Evolutionary conservation across 1,140 invertebrate genomes (phyloP).

Genomic region (Steinernema feltiae): DNA sequence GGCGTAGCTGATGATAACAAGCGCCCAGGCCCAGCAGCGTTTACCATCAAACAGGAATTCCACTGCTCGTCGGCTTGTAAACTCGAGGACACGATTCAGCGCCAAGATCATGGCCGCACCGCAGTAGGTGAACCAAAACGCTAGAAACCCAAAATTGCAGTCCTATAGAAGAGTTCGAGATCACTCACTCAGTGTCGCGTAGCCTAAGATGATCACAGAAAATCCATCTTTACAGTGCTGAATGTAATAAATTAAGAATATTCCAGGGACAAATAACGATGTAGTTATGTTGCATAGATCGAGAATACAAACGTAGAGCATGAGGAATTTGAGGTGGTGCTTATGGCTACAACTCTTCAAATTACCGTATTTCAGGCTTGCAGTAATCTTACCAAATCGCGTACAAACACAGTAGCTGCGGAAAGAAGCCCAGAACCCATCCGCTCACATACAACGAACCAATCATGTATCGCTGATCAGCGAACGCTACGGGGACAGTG

Average conservation of each 20-base stretch:
- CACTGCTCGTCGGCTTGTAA: not conserved
- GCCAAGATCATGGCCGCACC: not conserved
- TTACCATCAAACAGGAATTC: not conserved
- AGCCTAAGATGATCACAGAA: not conserved
- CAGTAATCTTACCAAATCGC: not conserved
- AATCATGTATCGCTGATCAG: not conserved
- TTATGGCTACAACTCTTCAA: not conserved
- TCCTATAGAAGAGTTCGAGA: not conserved
- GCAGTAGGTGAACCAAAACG: not conserved
- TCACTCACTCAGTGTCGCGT: not conserved
- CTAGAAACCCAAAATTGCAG: not conserved
- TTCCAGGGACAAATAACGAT: not conserved
- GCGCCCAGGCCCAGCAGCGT: not conserved
- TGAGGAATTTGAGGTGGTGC: constrained; percentile 7
- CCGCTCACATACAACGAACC: not conserved
- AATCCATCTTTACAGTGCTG: not conserved
- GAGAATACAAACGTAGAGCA: not conserved
- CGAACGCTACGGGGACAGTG: not conserved
- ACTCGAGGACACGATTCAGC: not conserved
- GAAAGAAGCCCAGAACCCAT: constrained; percentile 3
- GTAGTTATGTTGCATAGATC: not conserved
- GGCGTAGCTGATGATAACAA: not conserved
- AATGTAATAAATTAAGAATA: not conserved
- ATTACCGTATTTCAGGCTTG: too few relatives aligned
- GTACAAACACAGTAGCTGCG: not conserved